A percentile compares a stretch with the other conserved stretches of the same genome.
Evolutionary conservation across 2,888 invertebrate genomes (phyloP).

Genomic region (Zonitis immaculata): DNA sequence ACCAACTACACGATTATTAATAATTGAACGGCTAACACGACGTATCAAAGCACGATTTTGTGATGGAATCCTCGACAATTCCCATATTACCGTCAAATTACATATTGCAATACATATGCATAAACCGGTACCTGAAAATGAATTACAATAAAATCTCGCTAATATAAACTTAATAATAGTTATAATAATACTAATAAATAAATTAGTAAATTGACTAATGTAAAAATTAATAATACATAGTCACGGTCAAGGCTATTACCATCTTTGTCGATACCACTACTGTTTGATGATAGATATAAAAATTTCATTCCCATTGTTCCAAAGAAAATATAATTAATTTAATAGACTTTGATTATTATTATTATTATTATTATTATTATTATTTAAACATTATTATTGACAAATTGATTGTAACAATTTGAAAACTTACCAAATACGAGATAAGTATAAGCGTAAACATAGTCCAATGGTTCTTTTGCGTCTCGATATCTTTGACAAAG

Average conservation of each 20-base stretch:
- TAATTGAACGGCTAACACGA: slow-evolving; percentile 46
- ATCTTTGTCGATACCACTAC: neutral
- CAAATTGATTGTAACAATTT: neutral
- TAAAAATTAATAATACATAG: neutral
- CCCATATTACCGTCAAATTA: slow-evolving; percentile 76
- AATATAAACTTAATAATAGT: too few relatives aligned
- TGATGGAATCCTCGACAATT: slow-evolving; percentile 59
- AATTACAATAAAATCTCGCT: slow-evolving; percentile 4
- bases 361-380: neutral
- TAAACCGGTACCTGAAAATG: slow-evolving; percentile 60
- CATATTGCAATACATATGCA: slow-evolving; percentile 75
- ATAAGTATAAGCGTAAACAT: slow-evolving; percentile 71
- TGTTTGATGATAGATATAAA: neutral
- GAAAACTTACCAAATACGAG: slow-evolving; percentile 65
- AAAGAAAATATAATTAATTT: neutral
- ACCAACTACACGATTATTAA: slow-evolving; percentile 30
- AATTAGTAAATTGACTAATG: neutral
- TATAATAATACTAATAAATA: neutral
- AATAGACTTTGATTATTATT: neutral
- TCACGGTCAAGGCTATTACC: neutral
- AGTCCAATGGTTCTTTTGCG: slow-evolving; percentile 59
- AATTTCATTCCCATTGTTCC: neutral
- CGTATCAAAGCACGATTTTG: slow-evolving; percentile 45
- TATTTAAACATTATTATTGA: neutral
- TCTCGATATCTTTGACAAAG: slow-evolving; percentile 68